Evolutionary conservation across 2,888 invertebrate species (phyloP), one percentile per base, ranked within the genome.

Genomic region (Tipula vernalis): DNA sequence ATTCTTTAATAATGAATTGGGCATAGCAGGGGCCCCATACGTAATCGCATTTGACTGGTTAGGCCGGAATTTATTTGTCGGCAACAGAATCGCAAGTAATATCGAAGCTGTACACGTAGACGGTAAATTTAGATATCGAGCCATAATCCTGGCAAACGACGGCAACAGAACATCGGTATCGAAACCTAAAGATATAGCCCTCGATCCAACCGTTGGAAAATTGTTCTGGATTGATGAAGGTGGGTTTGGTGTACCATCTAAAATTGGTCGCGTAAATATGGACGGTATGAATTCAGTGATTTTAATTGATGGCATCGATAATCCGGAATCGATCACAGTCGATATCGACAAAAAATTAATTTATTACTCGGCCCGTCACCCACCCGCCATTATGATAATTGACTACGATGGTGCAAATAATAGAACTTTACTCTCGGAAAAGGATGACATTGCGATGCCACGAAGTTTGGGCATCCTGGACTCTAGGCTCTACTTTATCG

Each of bases 201-300:
- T 99, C 44, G 98, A 99, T 92, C 98, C 99, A 0, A 94, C 94
- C n/a, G 96, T 97, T 89, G 99, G 99, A 42, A 96, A 96, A 92
- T 92, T 98, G 41, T 99, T 97, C 92, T 99, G 99, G 99, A 94
- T 98, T 10, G 99, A 99, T 90, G 96, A 97, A 88, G 99, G 99
- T 10, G 98, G 98, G 8, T 95, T 93, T 87, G 97, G 97, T 1
- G 96, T 98, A 0, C 96, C 97, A 0, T 93, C 95, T 0, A 99
- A 99, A 91, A 95, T 99, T 42, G 97, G 95, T 0, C 96, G 95
- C 89, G 97, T 97, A 0, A 96, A 97, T 90, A 98, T 99, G 97
- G 98, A 98, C 90, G 99, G 99, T 0, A 94, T 94, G 13, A 95
- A 95, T 89, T 93, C 98, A 0, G 91, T 94, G 0, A 94, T 97